A percentile compares a stretch with the other conserved stretches of the same genome.
These are phyloP conservation scores for Hydra vulgaris DNA, from an alignment of 30 jellyfish, hydroid and myxozoan species.

Conservation along the genomic window DNA sequence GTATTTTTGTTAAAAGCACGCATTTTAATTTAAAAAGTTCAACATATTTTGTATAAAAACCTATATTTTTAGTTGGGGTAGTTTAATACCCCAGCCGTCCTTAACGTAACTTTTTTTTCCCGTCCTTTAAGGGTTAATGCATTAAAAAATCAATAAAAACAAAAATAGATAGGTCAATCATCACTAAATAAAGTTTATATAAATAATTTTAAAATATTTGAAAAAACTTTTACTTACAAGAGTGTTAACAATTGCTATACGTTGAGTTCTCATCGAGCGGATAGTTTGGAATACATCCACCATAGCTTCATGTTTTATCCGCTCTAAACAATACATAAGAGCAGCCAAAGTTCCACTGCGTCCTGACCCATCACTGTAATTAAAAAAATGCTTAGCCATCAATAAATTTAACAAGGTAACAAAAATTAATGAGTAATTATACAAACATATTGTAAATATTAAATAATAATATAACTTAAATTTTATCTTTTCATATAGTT, in stretches of 20 bases:
- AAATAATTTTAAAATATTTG: too few species aligned
- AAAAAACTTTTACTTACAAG: constrained; percentile 31
- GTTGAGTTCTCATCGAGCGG: constrained; percentile 86
- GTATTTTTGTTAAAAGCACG: too few species aligned
- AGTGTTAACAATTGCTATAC: constrained; percentile 61
- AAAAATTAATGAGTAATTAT: too few species aligned
- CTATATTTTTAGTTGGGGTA: too few species aligned
- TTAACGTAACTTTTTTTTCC: too few species aligned
- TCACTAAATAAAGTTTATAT: neutral
- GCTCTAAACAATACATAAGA: constrained; percentile 67
- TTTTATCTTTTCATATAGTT: too few species aligned
- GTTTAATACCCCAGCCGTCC: too few species aligned
- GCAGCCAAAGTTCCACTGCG: constrained; percentile 83
- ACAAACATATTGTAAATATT: neutral
- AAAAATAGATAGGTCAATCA: neutral
- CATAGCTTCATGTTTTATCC: constrained; percentile 77
- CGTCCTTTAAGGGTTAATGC: too few species aligned
- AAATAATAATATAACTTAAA: neutral
- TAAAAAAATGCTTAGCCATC: too few species aligned
- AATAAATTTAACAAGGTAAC: neutral
- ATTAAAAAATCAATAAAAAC: neutral
- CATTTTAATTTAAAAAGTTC: too few species aligned
- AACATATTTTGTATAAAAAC: too few species aligned
- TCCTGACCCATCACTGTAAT: constrained; percentile 91
- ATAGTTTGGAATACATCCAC: constrained; percentile 92